These are phyloP conservation scores for Ophion obscuratus DNA, from an alignment of 2,888 invertebrate species.

Conservation along the genomic window DNA sequence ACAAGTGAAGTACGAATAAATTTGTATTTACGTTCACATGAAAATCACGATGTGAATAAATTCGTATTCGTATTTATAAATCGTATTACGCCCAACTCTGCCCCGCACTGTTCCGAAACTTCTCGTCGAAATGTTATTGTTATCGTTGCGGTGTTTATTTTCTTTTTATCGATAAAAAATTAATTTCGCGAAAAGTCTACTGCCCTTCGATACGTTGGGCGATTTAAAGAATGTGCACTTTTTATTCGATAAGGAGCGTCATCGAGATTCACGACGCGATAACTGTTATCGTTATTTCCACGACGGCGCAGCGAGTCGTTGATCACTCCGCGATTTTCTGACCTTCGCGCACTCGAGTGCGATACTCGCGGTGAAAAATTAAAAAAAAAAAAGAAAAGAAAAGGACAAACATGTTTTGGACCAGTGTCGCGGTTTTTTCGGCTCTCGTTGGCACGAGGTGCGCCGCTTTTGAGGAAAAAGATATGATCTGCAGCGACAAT, in stretches of 20 bases:
- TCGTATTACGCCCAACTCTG: too few species aligned
- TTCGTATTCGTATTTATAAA: too few species aligned
- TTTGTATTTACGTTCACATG: too few species aligned
- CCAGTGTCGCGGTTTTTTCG: slow-evolving; percentile 14
- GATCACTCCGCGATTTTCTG: slow-evolving; percentile 9
- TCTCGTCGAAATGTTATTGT: too few species aligned
- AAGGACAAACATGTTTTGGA: slow-evolving; percentile 14
- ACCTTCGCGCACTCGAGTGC: background rate
- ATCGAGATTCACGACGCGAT: background rate
- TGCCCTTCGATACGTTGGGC: background rate
- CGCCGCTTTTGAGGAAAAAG: slow-evolving; percentile 44
- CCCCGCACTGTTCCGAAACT: too few species aligned
- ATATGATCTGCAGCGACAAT: slow-evolving; percentile 60
- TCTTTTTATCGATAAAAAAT: too few species aligned
- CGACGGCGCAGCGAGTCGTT: background rate
- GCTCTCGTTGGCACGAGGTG: background rate
- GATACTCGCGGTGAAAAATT: background rate
- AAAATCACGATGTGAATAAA: too few species aligned
- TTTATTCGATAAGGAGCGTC: background rate
- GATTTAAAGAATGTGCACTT: background rate
- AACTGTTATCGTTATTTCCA: slow-evolving; percentile 9
- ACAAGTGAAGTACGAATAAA: too few species aligned
- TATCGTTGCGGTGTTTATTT: too few species aligned
- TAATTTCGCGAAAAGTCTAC: too few species aligned
- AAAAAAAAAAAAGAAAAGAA: slow-evolving; percentile 1